phyloP scores from a whole-genome alignment of 2,888 invertebrate species.

The Volucella zonaria region DNA sequence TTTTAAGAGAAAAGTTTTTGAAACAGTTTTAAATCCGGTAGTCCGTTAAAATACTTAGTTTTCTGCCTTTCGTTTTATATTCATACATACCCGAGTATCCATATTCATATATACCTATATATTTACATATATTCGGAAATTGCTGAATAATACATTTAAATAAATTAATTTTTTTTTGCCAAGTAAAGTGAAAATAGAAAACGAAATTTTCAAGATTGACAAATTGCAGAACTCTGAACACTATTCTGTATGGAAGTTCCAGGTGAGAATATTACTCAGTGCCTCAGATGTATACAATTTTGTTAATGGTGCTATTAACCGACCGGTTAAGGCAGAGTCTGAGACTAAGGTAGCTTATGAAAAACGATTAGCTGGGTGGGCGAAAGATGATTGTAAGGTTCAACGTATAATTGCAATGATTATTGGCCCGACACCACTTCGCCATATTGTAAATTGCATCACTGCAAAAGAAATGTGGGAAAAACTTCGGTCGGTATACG shows the following conservation, averaged over 20 bases:
- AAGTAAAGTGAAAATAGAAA: background rate
- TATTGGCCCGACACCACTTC: background rate
- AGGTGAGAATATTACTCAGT: background rate
- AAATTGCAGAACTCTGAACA: background rate
- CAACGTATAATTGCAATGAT: background rate
- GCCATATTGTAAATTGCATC: background rate
- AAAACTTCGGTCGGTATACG: slow-evolving; percentile 65
- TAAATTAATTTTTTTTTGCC: too few species aligned
- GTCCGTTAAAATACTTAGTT: too few species aligned
- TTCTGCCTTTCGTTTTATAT: too few species aligned
- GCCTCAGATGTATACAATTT: background rate
- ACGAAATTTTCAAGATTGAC: background rate
- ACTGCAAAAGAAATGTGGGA: too few species aligned
- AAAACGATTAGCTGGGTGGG: background rate
- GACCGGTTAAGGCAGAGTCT: background rate
- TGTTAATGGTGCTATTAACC: background rate
- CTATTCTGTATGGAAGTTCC: slow-evolving; percentile 2
- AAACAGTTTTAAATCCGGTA: too few species aligned
- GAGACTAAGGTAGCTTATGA: slow-evolving; percentile 20
- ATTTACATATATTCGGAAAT: too few species aligned
- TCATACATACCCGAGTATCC: too few species aligned
- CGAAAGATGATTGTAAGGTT: slow-evolving; percentile 9
- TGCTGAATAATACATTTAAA: too few species aligned
- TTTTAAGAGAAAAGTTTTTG: too few species aligned
- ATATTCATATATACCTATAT: too few species aligned